phyloP scores from a whole-genome alignment of 2,797 vertebrate genomes.

The Helicolenus hilgendorfi region DNA sequence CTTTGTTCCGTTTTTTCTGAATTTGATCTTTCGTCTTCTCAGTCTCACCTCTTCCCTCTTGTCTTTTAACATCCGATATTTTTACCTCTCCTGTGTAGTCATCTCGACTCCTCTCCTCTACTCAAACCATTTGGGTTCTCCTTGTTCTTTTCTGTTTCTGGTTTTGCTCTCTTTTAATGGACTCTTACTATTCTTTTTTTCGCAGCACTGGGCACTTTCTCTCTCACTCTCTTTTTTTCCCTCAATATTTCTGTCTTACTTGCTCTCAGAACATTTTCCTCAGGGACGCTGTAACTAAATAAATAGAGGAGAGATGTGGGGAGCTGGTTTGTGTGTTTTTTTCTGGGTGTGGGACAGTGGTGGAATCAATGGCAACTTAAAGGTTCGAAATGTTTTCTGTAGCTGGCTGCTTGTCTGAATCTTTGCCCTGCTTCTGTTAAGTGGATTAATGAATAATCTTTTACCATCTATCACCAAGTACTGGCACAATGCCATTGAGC shows the following conservation, averaged over 20 bases:
- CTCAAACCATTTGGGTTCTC: conserved; percentile 2
- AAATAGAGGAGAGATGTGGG: neutral
- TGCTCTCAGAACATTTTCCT: conserved; percentile 17
- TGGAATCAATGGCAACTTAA: neutral
- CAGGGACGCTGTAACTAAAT: conserved; percentile 13
- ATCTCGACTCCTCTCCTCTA: conserved; percentile 24
- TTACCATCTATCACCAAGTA: neutral
- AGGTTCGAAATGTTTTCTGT: neutral
- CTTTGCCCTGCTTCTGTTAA: neutral
- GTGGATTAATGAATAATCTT: neutral
- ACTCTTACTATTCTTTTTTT: conserved; percentile 19
- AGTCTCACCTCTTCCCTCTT: conserved; percentile 1
- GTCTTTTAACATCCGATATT: conserved; percentile 22
- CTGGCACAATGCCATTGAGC: neutral
- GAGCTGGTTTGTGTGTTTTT: neutral
- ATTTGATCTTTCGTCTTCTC: neutral
- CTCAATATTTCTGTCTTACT: conserved; percentile 13
- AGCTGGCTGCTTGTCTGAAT: neutral
- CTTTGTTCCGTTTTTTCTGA: neutral
- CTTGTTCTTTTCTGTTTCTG: conserved; percentile 47
- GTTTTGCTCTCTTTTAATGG: conserved; percentile 31
- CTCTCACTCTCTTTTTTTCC: neutral
- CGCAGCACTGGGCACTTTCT: neutral
- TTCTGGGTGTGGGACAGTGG: neutral
- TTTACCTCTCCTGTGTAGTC: conserved; percentile 37